These are phyloP conservation scores for Tromatobia lineatoria DNA, from an alignment of 2,888 invertebrate genomes.

Conservation along the genomic window DNA sequence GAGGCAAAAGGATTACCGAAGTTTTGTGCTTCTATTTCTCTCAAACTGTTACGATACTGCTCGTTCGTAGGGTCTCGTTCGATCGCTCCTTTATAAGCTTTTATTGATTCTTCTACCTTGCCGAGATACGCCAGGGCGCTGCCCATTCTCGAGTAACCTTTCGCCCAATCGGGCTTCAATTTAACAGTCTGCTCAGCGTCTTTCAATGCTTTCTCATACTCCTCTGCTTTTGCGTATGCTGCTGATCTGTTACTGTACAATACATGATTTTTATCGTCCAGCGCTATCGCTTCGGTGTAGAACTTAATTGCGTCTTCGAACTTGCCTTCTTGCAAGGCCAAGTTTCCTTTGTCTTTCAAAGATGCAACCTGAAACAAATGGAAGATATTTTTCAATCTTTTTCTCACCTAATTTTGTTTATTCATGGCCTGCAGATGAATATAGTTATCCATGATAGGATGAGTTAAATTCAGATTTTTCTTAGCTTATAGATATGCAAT, in stretches of 20 bases:
- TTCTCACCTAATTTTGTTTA: background rate
- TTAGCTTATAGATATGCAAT: too few species aligned
- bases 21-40: slow-evolving; percentile 87
- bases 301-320: slow-evolving; percentile 92
- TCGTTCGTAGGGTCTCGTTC: slow-evolving; percentile 91
- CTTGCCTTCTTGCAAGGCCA: slow-evolving; percentile 92
- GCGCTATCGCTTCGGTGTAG: slow-evolving; percentile 93
- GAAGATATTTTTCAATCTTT: background rate
- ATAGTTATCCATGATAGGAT: background rate
- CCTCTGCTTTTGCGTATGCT: slow-evolving; percentile 93
- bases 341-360: slow-evolving; percentile 95
- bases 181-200: slow-evolving; percentile 95
- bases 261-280: slow-evolving; percentile 94
- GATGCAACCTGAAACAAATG: slow-evolving; percentile 88
- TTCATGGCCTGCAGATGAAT: background rate
- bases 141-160: slow-evolving; percentile 96
- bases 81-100: slow-evolving; percentile 91
- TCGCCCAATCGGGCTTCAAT: slow-evolving; percentile 94
- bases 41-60: slow-evolving; percentile 90
- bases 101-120: slow-evolving; percentile 91
- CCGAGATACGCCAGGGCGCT: slow-evolving; percentile 93
- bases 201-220: slow-evolving; percentile 91
- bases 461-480: too few species aligned
- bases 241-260: slow-evolving; percentile 97
- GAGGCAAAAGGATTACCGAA: slow-evolving; percentile 87